These are phyloP conservation scores for Balaenoptera acutorostrata DNA, from an alignment of 2,113 vertebrate genomes.

Conservation along the genomic window DNA sequence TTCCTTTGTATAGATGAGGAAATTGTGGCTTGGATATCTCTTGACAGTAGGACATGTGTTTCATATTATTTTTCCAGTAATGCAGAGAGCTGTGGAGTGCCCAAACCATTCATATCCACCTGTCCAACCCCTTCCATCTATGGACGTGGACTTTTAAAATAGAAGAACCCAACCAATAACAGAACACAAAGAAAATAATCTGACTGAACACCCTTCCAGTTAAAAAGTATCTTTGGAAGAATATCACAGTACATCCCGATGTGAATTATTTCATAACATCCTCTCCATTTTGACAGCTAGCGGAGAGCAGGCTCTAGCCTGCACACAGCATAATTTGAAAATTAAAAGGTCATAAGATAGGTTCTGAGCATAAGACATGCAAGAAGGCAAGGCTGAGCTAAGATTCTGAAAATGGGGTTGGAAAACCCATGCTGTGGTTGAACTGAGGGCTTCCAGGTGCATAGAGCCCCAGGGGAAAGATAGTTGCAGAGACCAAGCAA, in stretches of 20 bases:
- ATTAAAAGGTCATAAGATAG: background rate
- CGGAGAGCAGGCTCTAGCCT: background rate
- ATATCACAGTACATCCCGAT: background rate
- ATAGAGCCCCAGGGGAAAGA: background rate
- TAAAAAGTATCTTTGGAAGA: background rate
- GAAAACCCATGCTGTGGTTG: background rate
- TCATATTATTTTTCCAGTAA: background rate
- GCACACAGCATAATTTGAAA: background rate
- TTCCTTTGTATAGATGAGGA: background rate
- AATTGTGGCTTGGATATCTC: background rate
- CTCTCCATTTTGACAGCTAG: background rate
- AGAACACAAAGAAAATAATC: background rate
- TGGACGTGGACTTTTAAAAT: background rate
- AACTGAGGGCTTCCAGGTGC: background rate
- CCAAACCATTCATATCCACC: background rate
- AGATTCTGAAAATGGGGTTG: background rate
- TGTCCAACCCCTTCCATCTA: background rate
- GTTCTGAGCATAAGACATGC: background rate
- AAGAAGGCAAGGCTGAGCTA: background rate
- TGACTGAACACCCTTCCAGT: background rate
- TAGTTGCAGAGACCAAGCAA: background rate
- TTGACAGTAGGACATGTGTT: background rate
- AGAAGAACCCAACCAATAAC: background rate
- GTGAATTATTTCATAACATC: background rate
- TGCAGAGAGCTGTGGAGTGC: background rate